Percentiles rank a stretch among this genome's conserved stretches.
phyloP scores from a whole-genome alignment of 2,797 vertebrate genomes.

The Paramormyrops hopkinsi region DNA sequence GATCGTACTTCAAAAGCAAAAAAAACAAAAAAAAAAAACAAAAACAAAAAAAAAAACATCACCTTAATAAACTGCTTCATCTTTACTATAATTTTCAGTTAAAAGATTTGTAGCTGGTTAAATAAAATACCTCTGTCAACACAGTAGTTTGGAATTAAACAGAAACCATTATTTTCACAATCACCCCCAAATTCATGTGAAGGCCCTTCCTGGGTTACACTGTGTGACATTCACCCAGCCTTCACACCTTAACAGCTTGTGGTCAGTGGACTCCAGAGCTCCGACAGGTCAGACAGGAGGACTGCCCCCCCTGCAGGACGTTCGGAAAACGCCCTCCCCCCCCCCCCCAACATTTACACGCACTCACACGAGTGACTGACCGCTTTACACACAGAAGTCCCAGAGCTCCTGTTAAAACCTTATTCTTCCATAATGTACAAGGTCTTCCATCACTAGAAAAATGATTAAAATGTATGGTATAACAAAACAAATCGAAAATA shows the following conservation, averaged over 20 bases:
- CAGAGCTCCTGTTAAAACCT: constrained; percentile 28
- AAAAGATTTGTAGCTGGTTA: constrained; percentile 18
- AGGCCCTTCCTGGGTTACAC: background rate
- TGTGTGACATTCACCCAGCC: constrained; percentile 7
- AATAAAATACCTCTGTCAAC: constrained; percentile 21
- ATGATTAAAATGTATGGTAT: constrained; percentile 44
- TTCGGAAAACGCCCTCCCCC: constrained; percentile 2
- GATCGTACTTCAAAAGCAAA: background rate
- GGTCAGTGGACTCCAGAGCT: constrained; percentile 5
- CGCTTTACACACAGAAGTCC: constrained; percentile 14
- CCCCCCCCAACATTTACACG: constrained; percentile 17
- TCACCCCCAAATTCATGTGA: background rate
- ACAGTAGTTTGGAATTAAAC: constrained; percentile 16
- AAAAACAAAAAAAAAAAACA: too few species aligned
- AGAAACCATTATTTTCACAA: background rate
- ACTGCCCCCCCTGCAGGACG: constrained; percentile 7
- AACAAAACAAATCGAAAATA: constrained; percentile 46
- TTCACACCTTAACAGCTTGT: background rate
- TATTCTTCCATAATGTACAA: constrained; percentile 34
- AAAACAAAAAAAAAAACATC: background rate
- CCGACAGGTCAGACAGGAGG: constrained; percentile 12
- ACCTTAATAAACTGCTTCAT: background rate
- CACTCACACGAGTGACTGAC: constrained; percentile 10
- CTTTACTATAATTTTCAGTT: constrained; percentile 16
- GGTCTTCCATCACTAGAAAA: constrained; percentile 45